These are phyloP conservation scores for Orchesella flavescens DNA, from an alignment of 2,888 invertebrate genomes.

Conservation along the genomic window DNA sequence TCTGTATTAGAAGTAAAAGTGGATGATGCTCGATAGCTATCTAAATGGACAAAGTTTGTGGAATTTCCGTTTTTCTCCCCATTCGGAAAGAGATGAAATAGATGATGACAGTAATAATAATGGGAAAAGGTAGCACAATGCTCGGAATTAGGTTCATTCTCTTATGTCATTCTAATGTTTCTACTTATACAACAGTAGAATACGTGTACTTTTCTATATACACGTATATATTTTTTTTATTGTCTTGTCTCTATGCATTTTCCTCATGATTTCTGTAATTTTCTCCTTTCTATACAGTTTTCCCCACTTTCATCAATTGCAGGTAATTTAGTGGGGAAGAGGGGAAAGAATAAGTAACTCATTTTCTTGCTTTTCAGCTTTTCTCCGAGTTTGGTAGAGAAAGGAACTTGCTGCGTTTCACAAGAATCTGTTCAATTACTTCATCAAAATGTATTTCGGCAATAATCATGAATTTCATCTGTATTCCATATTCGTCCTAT, in stretches of 20 bases:
- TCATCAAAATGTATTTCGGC: conserved; percentile 52
- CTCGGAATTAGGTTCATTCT: conserved; percentile 39
- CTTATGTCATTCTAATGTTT: conserved; percentile 34
- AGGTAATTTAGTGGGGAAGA: conserved; percentile 50
- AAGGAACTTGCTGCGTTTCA: conserved; percentile 24
- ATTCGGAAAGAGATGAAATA: conserved; percentile 59
- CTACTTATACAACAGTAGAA: not conserved
- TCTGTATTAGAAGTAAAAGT: conserved; percentile 42
- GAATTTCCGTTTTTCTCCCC: conserved; percentile 58
- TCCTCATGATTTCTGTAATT: conserved; percentile 39
- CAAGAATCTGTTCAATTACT: conserved; percentile 49
- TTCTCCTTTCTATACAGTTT: conserved; percentile 28
- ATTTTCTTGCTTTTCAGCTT: not conserved
- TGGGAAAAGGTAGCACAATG: conserved; percentile 43
- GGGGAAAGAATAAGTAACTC: not conserved
- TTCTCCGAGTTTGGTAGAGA: conserved; percentile 1
- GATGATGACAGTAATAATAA: conserved; percentile 61
- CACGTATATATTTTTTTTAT: not conserved
- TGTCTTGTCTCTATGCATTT: conserved; percentile 21
- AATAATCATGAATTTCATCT: conserved; percentile 36
- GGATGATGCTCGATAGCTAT: conserved; percentile 52
- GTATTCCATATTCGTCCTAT: conserved; percentile 25
- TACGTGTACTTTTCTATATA: not conserved
- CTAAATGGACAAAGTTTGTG: conserved; percentile 61
- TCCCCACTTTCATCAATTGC: conserved; percentile 45